Conservation (phyloP, 2,113 vertebrate genomes). For the Calyptomena viridis region DNA sequence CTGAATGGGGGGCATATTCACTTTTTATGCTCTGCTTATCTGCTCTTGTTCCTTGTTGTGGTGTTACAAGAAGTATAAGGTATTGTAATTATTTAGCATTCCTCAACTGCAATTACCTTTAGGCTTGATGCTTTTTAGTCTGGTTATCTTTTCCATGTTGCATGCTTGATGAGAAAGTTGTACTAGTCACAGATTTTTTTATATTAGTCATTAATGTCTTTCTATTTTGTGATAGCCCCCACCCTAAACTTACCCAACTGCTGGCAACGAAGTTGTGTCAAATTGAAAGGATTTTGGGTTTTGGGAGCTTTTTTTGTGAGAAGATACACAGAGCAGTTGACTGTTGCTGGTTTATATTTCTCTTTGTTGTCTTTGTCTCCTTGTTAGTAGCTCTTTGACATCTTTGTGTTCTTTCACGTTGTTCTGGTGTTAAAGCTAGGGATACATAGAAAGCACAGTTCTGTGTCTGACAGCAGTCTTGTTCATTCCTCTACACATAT, state of each 20-base stretch:
- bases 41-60: slow-evolving; percentile 9
- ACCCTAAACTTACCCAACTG: not conserved
- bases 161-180: not conserved
- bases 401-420: not conserved
- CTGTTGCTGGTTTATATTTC: not conserved
- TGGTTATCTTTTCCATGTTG: not conserved
- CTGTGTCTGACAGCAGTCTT: not conserved
- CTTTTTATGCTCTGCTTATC: slow-evolving; percentile 18
- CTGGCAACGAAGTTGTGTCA: not conserved
- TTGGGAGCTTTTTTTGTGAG: not conserved
- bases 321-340: not conserved
- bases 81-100: slow-evolving; percentile 24
- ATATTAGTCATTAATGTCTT: not conserved
- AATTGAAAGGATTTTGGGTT: not conserved
- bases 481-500: not conserved
- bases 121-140: not conserved
- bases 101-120: not conserved
- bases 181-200: not conserved
- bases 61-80: not conserved
- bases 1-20: not conserved
- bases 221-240: not conserved
- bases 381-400: not conserved
- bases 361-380: not conserved
- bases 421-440: not conserved
- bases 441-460: not conserved